phyloP scores from a whole-genome alignment of 2,888 invertebrate genomes.

The Agrypnus murinus region DNA sequence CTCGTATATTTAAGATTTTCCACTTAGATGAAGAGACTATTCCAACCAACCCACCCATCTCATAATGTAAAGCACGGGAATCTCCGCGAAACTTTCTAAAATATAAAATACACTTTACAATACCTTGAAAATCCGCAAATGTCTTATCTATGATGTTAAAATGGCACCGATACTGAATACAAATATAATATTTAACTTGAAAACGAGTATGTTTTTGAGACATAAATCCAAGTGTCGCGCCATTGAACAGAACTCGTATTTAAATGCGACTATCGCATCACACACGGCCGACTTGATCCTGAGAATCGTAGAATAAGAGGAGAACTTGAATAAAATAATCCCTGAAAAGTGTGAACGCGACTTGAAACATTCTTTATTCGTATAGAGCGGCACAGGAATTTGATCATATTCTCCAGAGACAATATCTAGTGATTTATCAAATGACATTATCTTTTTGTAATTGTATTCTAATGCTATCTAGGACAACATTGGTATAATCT shows the following conservation, averaged over 20 bases:
- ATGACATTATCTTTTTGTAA: too few species aligned
- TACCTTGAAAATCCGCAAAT: conserved; percentile 64
- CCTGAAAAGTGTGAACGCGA: conserved; percentile 53
- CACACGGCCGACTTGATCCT: conserved; percentile 63
- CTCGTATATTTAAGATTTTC: too few species aligned
- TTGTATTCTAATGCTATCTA: too few species aligned
- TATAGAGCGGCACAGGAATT: conserved; percentile 51
- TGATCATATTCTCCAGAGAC: too few species aligned
- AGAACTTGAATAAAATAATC: conserved; percentile 60
- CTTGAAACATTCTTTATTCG: conserved; percentile 35
- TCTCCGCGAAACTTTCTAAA: conserved; percentile 57
- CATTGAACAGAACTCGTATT: conserved; percentile 65
- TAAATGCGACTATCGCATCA: conserved; percentile 66
- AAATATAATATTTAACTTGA: conserved; percentile 66
- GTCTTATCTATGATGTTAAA: conserved; percentile 67
- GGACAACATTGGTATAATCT: too few species aligned
- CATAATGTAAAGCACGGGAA: too few species aligned
- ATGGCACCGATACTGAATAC: conserved; percentile 67
- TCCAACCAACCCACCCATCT: too few species aligned
- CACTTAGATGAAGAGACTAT: too few species aligned
- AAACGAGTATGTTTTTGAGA: conserved; percentile 61
- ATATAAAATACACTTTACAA: conserved; percentile 65
- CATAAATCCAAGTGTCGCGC: conserved; percentile 63
- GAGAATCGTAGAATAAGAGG: conserved; percentile 56
- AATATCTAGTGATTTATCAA: too few species aligned